Base-by-base conservation (phyloP, 1,140 invertebrate genomes). In the Medauroidea extradentata region DNA sequence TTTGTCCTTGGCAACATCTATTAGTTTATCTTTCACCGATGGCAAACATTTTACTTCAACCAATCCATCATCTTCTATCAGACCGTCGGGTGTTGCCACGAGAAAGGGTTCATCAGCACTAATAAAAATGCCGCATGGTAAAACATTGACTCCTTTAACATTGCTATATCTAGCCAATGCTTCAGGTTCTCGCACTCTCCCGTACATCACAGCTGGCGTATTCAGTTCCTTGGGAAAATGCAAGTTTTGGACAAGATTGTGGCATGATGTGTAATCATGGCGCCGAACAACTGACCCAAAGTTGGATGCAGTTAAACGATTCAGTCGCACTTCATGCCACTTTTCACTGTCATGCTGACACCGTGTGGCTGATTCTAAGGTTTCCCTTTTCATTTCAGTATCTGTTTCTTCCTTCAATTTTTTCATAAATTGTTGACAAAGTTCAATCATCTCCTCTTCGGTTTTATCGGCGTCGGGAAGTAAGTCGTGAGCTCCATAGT, bases 11-110 rank as follows among this genome's bases (percentile, higher is more conserved):
- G 24, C 44, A 19, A 46, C 18, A 5, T 46, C 24, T n/a, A 46
- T 46, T 46, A 46, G 24, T 13, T 25, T 21, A 27, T 43, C 51
- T 43, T 49, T 18, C 13, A 60, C 42, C n/a, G 18, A 59, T 23
- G 54, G 29, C 9, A 56, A 27, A 34, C 59, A 60, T 43, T 60
- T 60, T 2, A 66, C 51, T 57, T 70, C 65, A 1, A 67, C 14
- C 64, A 1, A 65, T 9, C 56, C 49, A 53, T 67, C 55, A n/a
- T 60, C 43, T 38, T 55, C 62, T 8, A 69, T 57, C 8, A 69
- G 38, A 7, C 67, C 62, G 59, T 69, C 64, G 4, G 65, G 64
- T 14, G 61, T 65, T 41, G 64, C 65, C 9, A 49, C 68, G 43
- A 69, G 55, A 60, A 9, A 60, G 16, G 56, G 56, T 13, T 41